Evolutionary conservation across 2,888 invertebrate species (phyloP).

Genomic region (Drosophila affinis): DNA sequence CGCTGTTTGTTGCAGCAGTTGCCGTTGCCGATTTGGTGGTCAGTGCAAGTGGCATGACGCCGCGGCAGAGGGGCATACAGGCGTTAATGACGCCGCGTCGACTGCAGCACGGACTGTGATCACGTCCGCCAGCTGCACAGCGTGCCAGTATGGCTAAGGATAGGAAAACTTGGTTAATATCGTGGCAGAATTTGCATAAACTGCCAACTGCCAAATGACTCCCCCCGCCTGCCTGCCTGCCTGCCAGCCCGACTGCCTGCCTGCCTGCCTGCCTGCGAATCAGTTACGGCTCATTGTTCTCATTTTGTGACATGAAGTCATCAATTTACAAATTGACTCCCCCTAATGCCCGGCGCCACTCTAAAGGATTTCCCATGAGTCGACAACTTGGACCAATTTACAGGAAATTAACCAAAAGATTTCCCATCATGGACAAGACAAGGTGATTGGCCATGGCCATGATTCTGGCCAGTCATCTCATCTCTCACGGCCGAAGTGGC

Average conservation of each 20-base stretch:
- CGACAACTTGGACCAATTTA: constrained; percentile 43
- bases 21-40: constrained; percentile 67
- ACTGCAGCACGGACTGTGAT: constrained; percentile 90
- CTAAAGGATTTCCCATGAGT: constrained; percentile 47
- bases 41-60: constrained; percentile 86
- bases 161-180: constrained; percentile 43
- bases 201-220: not conserved
- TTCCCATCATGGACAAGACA: constrained; percentile 39
- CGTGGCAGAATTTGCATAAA: constrained; percentile 47
- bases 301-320: constrained; percentile 47
- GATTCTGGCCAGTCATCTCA: constrained; percentile 18
- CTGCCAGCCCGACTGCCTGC: not conserved
- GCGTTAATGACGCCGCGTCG: constrained; percentile 88
- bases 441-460: constrained; percentile 25
- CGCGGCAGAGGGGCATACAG: constrained; percentile 90
- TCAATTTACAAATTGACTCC: constrained; percentile 37
- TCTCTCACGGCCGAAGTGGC: constrained; percentile 5
- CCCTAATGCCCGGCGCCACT: constrained; percentile 13
- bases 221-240: not conserved
- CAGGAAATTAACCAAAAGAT: constrained; percentile 59
- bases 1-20: constrained; percentile 25
- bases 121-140: constrained; percentile 86
- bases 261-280: not conserved
- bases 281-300: constrained; percentile 43
- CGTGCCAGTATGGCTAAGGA: constrained; percentile 81